Conservation (phyloP, 2,888 invertebrate genomes). For the Apotomis betuletana region DNA sequence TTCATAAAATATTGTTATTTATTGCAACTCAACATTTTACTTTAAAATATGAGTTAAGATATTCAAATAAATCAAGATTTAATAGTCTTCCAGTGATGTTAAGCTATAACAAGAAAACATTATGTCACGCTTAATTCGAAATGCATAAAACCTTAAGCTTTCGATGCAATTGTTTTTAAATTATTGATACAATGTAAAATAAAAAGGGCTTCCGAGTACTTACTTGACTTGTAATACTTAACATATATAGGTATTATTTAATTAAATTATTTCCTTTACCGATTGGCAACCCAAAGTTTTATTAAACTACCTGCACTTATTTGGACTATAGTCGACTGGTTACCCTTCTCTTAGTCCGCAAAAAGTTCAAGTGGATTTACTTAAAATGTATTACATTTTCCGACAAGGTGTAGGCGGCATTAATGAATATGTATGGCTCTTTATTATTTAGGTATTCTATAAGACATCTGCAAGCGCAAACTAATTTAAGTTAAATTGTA, state of each 20-base stretch:
- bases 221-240: too few relatives aligned
- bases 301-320: neutral
- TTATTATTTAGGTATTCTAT: neutral
- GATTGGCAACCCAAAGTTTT: neutral
- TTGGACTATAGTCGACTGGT: constrained; percentile 10
- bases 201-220: constrained; percentile 4
- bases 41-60: too few relatives aligned
- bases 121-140: constrained; percentile 9
- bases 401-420: neutral
- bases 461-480: too few relatives aligned
- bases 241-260: too few relatives aligned
- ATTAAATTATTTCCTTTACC: constrained; percentile 3
- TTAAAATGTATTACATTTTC: constrained; percentile 1
- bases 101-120: neutral
- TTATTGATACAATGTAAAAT: constrained; percentile 31
- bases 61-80: neutral
- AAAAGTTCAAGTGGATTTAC: neutral
- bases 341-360: neutral
- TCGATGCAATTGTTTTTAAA: constrained; percentile 13
- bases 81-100: neutral
- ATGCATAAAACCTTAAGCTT: constrained; percentile 5
- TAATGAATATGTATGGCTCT: constrained; percentile 8
- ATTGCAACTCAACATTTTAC: too few relatives aligned
- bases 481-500: too few relatives aligned
- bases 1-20: too few relatives aligned